phyloP scores from a whole-genome alignment of 2,888 invertebrate genomes.

The Salpingus planirostris region DNA sequence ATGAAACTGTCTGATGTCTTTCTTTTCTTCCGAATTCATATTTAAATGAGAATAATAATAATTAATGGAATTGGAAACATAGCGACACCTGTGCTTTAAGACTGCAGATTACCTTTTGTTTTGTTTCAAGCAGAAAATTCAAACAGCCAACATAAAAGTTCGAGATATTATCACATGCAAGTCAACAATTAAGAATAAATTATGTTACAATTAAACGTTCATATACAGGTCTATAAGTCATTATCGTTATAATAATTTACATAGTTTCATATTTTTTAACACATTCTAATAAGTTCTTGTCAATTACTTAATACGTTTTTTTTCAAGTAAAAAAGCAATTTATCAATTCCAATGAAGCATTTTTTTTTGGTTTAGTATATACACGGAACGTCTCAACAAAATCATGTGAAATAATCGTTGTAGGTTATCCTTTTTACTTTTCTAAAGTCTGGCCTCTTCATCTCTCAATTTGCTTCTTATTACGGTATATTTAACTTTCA shows the following conservation, averaged over 20 bases:
- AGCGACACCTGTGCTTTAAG: too few relatives aligned
- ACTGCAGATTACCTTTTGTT: too few relatives aligned
- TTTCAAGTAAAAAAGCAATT: slow-evolving; percentile 43
- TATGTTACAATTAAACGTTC: slow-evolving; percentile 32
- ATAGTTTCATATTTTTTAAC: slow-evolving; percentile 23
- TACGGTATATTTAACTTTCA: too few relatives aligned
- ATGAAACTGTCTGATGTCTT: slow-evolving; percentile 2
- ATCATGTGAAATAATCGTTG: slow-evolving; percentile 14
- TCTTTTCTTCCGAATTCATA: too few relatives aligned
- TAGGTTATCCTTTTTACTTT: too few relatives aligned
- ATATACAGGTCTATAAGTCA: slow-evolving; percentile 28
- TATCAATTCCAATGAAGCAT: slow-evolving; percentile 45
- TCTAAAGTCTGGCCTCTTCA: too few relatives aligned
- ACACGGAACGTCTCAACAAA: slow-evolving; percentile 26
- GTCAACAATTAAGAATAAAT: slow-evolving; percentile 36
- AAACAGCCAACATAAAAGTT: slow-evolving; percentile 37
- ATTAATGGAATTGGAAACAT: too few relatives aligned
- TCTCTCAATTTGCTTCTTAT: too few relatives aligned
- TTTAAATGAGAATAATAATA: too few relatives aligned
- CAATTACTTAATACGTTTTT: too few relatives aligned
- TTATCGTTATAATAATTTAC: slow-evolving; percentile 22
- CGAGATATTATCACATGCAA: slow-evolving; percentile 38
- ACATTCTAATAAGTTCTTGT: slow-evolving; percentile 25
- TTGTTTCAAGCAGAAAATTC: slow-evolving; percentile 30
- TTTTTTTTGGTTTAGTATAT: slow-evolving; percentile 18